Percentiles rank a stretch among this genome's conserved stretches.
Conservation (phyloP, 2,888 invertebrate genomes). For the Copidosoma aretas region DNA sequence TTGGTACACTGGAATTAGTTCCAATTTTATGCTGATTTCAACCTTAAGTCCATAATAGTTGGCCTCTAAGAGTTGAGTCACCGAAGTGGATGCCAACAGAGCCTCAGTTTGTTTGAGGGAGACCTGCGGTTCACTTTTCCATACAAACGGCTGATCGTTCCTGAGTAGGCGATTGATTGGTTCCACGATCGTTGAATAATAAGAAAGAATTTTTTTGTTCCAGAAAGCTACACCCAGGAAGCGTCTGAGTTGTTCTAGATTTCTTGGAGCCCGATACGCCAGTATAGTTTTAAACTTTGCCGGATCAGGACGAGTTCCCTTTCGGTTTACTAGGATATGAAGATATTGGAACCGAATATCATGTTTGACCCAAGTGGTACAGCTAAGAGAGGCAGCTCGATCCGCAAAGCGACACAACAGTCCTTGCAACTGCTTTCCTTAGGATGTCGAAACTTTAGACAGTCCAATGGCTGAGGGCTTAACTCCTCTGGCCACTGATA, state of each 20-base stretch:
- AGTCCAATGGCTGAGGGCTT: too few relatives aligned
- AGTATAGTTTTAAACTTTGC: slow-evolving; percentile 34
- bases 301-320: slow-evolving; percentile 43
- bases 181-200: slow-evolving; percentile 41
- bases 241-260: slow-evolving; percentile 42
- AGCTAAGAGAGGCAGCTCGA: too few relatives aligned
- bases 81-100: background rate
- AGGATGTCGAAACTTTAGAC: too few relatives aligned
- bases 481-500: too few relatives aligned
- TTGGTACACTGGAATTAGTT: too few relatives aligned
- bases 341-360: slow-evolving; percentile 36
- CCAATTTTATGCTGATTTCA: too few relatives aligned
- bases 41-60: too few relatives aligned
- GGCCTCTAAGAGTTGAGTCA: too few relatives aligned
- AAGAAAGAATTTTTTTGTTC: slow-evolving; percentile 47
- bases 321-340: slow-evolving; percentile 47
- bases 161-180: slow-evolving; percentile 33
- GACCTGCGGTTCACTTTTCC: slow-evolving; percentile 12
- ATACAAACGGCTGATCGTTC: slow-evolving; percentile 4
- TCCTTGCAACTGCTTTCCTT: too few relatives aligned
- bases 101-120: background rate
- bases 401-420: too few relatives aligned
- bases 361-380: too few relatives aligned
- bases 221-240: slow-evolving; percentile 52
- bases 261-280: slow-evolving; percentile 44